Base-by-base conservation (phyloP, 2,113 vertebrate species). In the Verasper variegatus region DNA sequence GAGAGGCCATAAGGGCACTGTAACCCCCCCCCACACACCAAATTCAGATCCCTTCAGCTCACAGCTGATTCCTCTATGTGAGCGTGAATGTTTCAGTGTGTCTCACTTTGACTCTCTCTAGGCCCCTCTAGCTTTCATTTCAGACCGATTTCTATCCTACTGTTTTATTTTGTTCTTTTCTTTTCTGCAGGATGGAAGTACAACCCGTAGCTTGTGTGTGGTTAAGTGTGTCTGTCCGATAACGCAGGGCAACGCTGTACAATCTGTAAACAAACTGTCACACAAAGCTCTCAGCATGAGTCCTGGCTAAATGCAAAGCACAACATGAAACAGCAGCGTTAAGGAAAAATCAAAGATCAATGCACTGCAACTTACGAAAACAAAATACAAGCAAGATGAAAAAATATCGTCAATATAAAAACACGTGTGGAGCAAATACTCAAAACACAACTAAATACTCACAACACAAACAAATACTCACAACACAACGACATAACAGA, bases 91-190 rank as follows among this genome's bases (percentile, higher is more conserved):
- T 88, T 83, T 89, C 63, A 74, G 86, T 85, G 74, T 76, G 78
- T 73, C 78, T 90, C 88, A 84, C 84, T 86, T 84, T 80, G 88
- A 90, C 84, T 91, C 84, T 84, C 86, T 75, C 79, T 80, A 70
- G 87, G 88, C 86, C 89, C 90, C 92, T 90, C 88, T 88, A 91
- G 90, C 92, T 85, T 89, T 93, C 81, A 76, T 85, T 89, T 84
- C 83, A 85, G 79, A 88, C 88, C 15, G 62, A 80, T 76, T 84
- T 87, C 89, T 62, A 78, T 67, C 61, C 78, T 61, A 40, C 40
- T 49, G 56, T 78, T 82, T 69, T 52, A 21, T 67, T 76, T 26
- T 57, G 10, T 57, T 27, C 35, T 71, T 69, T 68, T 64, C 51
- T 79, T 80, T 68, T 82, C 78, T 81, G 81, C 77, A 74, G 58